Evolutionary conservation across 2,797 vertebrate genomes (phyloP).

Genomic region (Hippocampus kuda): DNA sequence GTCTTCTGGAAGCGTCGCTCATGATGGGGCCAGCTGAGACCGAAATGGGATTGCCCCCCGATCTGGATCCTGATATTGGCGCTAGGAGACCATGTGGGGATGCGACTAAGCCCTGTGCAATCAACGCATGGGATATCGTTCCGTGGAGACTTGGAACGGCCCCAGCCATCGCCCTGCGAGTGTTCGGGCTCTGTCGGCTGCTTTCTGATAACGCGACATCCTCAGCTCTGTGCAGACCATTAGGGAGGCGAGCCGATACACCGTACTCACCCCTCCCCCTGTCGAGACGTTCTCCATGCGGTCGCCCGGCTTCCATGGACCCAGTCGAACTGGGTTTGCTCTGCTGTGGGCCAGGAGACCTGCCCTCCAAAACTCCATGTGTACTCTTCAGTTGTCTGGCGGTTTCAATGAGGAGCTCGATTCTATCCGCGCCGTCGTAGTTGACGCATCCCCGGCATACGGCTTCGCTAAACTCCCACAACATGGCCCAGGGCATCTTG

Average conservation of each 20-base stretch:
- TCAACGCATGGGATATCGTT: constrained; percentile 59
- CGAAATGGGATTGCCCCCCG: constrained; percentile 52
- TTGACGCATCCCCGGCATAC: constrained; percentile 87
- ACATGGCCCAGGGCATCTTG: constrained; percentile 90
- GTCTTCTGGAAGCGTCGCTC: constrained; percentile 67
- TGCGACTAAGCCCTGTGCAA: constrained; percentile 71
- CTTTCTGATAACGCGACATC: constrained; percentile 68
- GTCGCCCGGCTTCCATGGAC: constrained; percentile 59
- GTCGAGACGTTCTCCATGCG: constrained; percentile 62
- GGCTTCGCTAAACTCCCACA: constrained; percentile 89
- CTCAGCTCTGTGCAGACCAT: constrained; percentile 72
- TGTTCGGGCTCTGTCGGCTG: constrained; percentile 73
- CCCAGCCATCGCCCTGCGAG: constrained; percentile 67
- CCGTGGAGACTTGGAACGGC: constrained; percentile 62
- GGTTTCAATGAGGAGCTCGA: constrained; percentile 82
- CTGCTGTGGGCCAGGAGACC: constrained; percentile 75
- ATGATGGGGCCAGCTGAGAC: constrained; percentile 70
- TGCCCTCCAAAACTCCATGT: constrained; percentile 78
- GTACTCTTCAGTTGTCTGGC: constrained; percentile 81
- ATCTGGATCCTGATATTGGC: constrained; percentile 64
- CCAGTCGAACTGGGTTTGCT: constrained; percentile 65
- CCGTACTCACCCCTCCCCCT: constrained; percentile 71
- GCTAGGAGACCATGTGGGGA: constrained; percentile 69
- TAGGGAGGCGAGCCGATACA: constrained; percentile 71
- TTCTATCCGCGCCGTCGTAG: constrained; percentile 83